A percentile compares a stretch with the other conserved stretches of the same genome.
Conservation (phyloP, 2,113 vertebrate genomes). For the Rhinopomastus cyanomelas region DNA sequence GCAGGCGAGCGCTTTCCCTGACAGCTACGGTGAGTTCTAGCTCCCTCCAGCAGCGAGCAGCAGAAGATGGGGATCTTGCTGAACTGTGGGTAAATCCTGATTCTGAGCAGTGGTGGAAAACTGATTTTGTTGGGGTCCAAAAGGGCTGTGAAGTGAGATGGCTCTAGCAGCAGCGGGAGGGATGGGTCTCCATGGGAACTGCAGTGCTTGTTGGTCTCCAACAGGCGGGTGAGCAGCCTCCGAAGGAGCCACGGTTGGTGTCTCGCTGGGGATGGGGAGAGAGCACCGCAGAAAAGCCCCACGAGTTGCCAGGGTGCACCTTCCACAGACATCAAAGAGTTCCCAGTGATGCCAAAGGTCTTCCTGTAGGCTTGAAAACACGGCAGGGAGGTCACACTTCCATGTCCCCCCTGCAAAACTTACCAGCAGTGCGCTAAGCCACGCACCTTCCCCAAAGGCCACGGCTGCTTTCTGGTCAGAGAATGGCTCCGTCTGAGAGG, state of each 20-base stretch:
- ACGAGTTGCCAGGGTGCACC: neutral
- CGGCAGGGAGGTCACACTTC: neutral
- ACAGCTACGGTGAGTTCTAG: accelerated
- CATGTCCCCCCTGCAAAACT: neutral
- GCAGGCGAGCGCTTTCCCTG: accelerated
- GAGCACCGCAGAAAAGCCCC: accelerated
- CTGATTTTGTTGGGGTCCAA: neutral
- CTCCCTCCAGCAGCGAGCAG: neutral
- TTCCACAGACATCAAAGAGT: neutral
- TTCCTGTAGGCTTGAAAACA: neutral
- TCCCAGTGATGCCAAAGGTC: accelerated
- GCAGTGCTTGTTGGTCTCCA: accelerated
- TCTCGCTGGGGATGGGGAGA: neutral
- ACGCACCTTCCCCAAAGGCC: too few relatives aligned
- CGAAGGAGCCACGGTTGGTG: neutral
- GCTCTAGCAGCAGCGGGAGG: neutral
- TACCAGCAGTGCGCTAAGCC: neutral
- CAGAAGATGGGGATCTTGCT: neutral
- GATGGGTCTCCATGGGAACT: neutral
- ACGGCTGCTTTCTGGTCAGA: neutral
- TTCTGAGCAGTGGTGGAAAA: neutral
- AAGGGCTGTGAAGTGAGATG: neutral
- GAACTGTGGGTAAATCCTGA: neutral
- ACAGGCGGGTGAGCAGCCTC: neutral
- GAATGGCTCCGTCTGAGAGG: too few relatives aligned